Conservation (phyloP, 2,888 invertebrate genomes). For the Lasioglossum vierecki region DNA sequence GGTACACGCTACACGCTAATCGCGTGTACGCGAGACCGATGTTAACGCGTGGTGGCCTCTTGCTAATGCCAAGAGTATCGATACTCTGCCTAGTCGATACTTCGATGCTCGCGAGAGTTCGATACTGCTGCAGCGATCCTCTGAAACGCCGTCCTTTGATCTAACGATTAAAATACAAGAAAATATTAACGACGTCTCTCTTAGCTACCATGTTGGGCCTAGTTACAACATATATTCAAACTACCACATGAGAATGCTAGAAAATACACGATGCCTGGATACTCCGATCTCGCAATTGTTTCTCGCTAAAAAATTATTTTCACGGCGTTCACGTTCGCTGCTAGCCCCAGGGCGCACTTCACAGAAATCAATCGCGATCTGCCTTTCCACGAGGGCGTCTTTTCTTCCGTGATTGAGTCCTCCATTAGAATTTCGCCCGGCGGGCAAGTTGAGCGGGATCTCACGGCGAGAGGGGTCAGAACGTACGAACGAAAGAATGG, state of each 20-base stretch:
- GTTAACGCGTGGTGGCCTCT: slow-evolving; percentile 24
- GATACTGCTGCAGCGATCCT: not conserved
- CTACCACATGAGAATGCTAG: not conserved
- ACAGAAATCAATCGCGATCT: slow-evolving; percentile 50
- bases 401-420: slow-evolving; percentile 52
- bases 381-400: slow-evolving; percentile 45
- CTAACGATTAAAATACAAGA: too few species aligned
- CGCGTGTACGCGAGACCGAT: slow-evolving; percentile 48
- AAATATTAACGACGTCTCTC: too few species aligned
- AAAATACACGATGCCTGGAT: not conserved
- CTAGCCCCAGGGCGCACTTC: slow-evolving; percentile 40
- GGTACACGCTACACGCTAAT: slow-evolving; percentile 53
- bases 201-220: too few species aligned
- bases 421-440: slow-evolving; percentile 54
- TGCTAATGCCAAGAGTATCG: not conserved
- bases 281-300: not conserved
- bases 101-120: not conserved
- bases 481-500: slow-evolving; percentile 41
- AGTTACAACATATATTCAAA: not conserved
- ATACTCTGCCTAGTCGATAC: not conserved
- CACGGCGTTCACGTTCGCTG: not conserved
- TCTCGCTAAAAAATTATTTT: not conserved
- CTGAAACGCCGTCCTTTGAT: not conserved
- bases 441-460: slow-evolving; percentile 41
- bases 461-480: slow-evolving; percentile 25